Evolutionary conservation across 2,797 vertebrate genomes (phyloP).

Genomic region (Forpus xanthops): DNA sequence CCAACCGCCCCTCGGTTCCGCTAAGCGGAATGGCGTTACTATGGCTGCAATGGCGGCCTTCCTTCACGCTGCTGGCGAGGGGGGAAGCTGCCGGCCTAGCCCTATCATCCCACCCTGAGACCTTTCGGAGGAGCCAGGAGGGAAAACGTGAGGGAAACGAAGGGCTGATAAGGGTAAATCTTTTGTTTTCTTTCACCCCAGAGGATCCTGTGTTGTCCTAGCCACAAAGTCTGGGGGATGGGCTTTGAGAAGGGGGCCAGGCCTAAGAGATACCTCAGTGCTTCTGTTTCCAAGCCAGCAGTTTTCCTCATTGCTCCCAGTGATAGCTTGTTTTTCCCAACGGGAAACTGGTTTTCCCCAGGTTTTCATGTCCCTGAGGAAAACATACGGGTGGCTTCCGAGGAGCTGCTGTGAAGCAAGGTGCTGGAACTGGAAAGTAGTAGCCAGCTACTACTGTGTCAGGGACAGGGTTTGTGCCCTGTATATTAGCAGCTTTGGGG

Average conservation of each 20-base stretch:
- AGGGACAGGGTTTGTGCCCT: neutral
- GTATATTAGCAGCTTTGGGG: neutral
- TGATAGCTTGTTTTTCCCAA: neutral
- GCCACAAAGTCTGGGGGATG: fast-evolving
- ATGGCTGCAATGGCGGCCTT: neutral
- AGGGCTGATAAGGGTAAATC: too few species aligned
- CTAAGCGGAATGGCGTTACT: neutral
- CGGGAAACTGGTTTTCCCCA: neutral
- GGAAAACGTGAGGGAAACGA: neutral
- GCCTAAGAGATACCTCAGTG: neutral
- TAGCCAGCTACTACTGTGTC: fast-evolving
- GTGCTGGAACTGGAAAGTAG: neutral
- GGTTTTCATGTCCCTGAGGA: neutral
- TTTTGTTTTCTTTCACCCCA: neutral
- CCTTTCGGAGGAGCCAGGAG: neutral
- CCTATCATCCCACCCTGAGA: neutral
- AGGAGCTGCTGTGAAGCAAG: neutral
- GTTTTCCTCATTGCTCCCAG: neutral
- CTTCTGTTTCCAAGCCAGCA: neutral
- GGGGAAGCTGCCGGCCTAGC: neutral
- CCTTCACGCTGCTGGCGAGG: neutral
- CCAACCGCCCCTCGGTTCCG: too few species aligned
- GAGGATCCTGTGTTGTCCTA: too few species aligned
- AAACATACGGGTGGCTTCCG: neutral
- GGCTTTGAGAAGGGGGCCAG: neutral